Base-by-base conservation (phyloP, 2,888 invertebrate species). In the Tortricodes alternella region DNA sequence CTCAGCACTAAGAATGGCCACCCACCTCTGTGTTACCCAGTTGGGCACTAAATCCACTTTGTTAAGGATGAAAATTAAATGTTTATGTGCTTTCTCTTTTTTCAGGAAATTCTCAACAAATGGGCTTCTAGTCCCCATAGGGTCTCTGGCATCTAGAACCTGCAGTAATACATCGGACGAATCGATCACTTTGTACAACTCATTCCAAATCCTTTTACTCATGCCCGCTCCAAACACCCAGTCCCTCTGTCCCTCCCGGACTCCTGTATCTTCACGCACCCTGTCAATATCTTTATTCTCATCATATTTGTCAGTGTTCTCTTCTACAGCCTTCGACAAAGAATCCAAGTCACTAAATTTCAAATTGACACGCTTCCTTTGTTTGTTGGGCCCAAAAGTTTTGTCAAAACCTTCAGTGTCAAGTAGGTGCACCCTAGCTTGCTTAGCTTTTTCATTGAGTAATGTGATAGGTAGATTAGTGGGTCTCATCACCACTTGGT, bases 21-120 rank as follows among this genome's bases (percentile, higher is more conserved):
- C 97, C 99, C 99, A 99, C 62, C 97, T 93, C 83, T 99, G 98
- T 63, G 99, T 99, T 0, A 98, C 97, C 99, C 99, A 99, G 18
- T 97, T 97, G 0, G 99, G 99, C 2, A 99, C 97, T 60, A 99
- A 92, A 90, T 97, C 97, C 2, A 97, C 97, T 91, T 99, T 99
- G 83, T 99, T 99, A 53, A 99, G 86, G 51, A 99, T 95, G 76
- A 99, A 98, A 71, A 99, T 96, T 5, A 99, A 88, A 86, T 99
- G 99, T 77, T 99, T 99, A 82, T 99, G 97, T 0, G 97, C 94
- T 76, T 99, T 99, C 77, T 99, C 99, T 51, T 95, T 97, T 72
- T 94, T 95, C 37, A 99, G 83, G 85, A 96, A 99, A 65, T 97
- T 96, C 80, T 99, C 95, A 51, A 99, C 96, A 76, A 97, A 96